Evolutionary conservation across 2,888 invertebrate genomes (phyloP).

Genomic region (Tetragonisca angustula): DNA sequence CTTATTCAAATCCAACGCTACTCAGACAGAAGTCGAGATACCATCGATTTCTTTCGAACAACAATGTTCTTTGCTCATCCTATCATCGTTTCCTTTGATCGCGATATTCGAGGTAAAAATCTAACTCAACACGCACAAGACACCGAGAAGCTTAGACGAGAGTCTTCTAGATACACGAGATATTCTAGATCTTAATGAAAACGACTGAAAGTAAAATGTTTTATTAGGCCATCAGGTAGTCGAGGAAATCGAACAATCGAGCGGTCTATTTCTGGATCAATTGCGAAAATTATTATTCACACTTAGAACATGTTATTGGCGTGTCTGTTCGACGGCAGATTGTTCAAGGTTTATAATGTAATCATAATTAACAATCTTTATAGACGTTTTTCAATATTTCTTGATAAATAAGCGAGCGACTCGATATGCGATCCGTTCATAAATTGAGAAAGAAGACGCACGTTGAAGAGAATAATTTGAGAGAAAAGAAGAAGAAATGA

Average conservation of each 20-base stretch:
- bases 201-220: constrained; percentile 67
- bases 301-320: constrained; percentile 44
- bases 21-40: background rate
- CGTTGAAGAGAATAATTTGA: background rate
- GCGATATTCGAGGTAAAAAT: constrained; percentile 14
- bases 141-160: constrained; percentile 58
- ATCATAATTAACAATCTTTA: constrained; percentile 70
- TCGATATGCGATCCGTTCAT: constrained; percentile 60
- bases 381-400: constrained; percentile 70
- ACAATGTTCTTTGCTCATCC: constrained; percentile 28
- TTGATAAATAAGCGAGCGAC: constrained; percentile 66
- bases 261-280: constrained; percentile 52
- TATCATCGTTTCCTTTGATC: constrained; percentile 45
- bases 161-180: constrained; percentile 20
- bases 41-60: background rate
- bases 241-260: constrained; percentile 40
- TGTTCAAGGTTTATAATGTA: constrained; percentile 70
- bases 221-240: constrained; percentile 35
- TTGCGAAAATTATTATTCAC: constrained; percentile 52
- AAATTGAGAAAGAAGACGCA: constrained; percentile 47
- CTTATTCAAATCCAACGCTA: too few relatives aligned
- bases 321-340: constrained; percentile 46
- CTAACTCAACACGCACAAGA: constrained; percentile 63
- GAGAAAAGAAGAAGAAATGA: background rate
- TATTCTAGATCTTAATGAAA: constrained; percentile 34